Base-by-base conservation (phyloP, 2,888 invertebrate genomes). In the Phlogophora meticulosa region DNA sequence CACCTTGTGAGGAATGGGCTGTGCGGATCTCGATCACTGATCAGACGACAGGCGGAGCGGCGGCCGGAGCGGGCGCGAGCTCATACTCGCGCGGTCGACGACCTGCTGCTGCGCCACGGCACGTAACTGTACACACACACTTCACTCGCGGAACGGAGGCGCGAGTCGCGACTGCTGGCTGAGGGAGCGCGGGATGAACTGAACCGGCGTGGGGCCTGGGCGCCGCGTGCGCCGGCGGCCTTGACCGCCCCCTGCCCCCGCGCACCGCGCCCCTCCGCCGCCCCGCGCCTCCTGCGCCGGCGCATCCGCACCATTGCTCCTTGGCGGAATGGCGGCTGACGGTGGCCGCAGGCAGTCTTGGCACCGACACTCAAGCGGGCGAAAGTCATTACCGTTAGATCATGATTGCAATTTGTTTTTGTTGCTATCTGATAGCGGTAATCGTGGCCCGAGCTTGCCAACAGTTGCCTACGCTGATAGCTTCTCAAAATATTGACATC, bases 61-160 rank as follows among this genome's bases (percentile, higher is more conserved):
- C 83, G 85, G 85, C 82, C 77, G 82, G 62, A 84, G 85, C 84
- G 83, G 85, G 87, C 89, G 90, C 87, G 89, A 87, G 89, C 87
- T 91, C 93, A 94, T 93, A 88, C 88, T 91, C 91, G 91, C 89
- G 90, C 93, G 94, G 94, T 94, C 93, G 92, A 85, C 92, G 93
- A 93, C 93, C 94, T 86, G 86, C 74, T 70, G 77, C 80, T 78
- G 80, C 85, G 73, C 58, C 76, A 80, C 71, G 55, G 63, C 56
- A 72, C 78, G 76, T 89, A 89, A 92, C 93, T 91, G 91, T 90
- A 85, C 86, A 86, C 87, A 84, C 85, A 83, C 88, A 87, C 88
- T 85, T 76, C 87, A 86, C 87, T 75, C 40, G 70, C 84, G 81
- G 60, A 72, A 62, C 62, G 57, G 62, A 70, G 43, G 42, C 65